Percentiles rank a stretch among this genome's conserved stretches.
These are phyloP conservation scores for Hydrozoanthus tunicans DNA, from an alignment of 64 coral and sea anemone species.

Conservation along the genomic window DNA sequence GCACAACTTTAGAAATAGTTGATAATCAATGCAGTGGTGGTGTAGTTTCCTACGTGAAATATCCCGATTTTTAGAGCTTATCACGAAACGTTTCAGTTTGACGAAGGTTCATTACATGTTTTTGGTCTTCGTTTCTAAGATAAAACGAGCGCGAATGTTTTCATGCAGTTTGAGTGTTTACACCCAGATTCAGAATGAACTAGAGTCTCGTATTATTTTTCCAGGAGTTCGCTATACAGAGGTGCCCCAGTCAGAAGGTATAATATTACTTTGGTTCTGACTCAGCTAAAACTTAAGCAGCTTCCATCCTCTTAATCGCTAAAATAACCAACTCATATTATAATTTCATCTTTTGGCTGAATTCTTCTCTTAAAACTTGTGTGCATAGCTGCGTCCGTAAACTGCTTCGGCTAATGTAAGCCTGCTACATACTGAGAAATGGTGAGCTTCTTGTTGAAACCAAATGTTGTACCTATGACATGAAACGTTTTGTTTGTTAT, in stretches of 20 bases:
- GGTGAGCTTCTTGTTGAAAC: neutral
- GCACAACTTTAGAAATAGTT: too few species aligned
- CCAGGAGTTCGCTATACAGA: slow-evolving; percentile 56
- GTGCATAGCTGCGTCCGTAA: neutral
- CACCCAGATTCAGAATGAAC: slow-evolving; percentile 23
- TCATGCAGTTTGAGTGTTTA: slow-evolving; percentile 11
- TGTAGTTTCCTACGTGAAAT: too few species aligned
- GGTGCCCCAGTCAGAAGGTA: slow-evolving; percentile 52
- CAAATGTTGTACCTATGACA: neutral
- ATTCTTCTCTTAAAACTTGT: slow-evolving; percentile 4
- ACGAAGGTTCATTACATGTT: neutral
- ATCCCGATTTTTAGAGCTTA: too few species aligned
- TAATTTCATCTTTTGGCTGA: neutral
- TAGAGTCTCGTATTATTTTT: slow-evolving; percentile 44
- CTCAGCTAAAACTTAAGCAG: neutral
- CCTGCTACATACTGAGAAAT: neutral
- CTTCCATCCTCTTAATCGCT: slow-evolving; percentile 17
- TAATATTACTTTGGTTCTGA: slow-evolving; percentile 2
- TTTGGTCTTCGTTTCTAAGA: neutral
- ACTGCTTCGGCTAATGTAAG: neutral
- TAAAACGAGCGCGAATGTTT: neutral
- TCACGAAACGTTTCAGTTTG: neutral
- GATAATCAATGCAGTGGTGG: too few species aligned
- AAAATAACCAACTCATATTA: slow-evolving; percentile 13
- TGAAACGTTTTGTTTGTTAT: too few species aligned